phyloP scores from a whole-genome alignment of 2,888 invertebrate species.

The Falcaria lacertinaria region DNA sequence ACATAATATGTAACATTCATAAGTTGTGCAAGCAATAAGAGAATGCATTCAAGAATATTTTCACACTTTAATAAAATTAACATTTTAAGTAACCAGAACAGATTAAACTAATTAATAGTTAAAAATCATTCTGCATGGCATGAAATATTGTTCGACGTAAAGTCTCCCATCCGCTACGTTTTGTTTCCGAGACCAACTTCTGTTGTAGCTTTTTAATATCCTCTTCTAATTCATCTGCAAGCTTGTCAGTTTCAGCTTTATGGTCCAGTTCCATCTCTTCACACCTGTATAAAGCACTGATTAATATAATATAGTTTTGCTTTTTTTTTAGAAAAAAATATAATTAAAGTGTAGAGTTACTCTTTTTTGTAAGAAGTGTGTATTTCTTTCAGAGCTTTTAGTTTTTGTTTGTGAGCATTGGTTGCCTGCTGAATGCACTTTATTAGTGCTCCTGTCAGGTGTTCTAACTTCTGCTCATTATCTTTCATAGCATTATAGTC shows the following conservation, averaged over 20 bases:
- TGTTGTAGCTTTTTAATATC: constrained; percentile 56
- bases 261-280: constrained; percentile 53
- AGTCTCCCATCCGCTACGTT: constrained; percentile 55
- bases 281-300: constrained; percentile 31
- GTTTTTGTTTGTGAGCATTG: constrained; percentile 50
- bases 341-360: constrained; percentile 28
- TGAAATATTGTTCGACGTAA: constrained; percentile 54
- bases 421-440: constrained; percentile 61
- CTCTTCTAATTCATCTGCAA: constrained; percentile 55
- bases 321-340: constrained; percentile 1
- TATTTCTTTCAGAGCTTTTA: constrained; percentile 52
- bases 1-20: too few species aligned
- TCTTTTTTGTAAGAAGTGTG: constrained; percentile 48
- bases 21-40: too few species aligned
- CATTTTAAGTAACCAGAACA: not conserved
- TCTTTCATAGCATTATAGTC: constrained; percentile 57
- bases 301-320: not conserved
- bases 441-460: constrained; percentile 46
- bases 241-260: constrained; percentile 43
- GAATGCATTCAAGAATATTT: too few species aligned
- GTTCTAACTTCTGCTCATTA: constrained; percentile 62
- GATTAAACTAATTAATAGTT: constrained; percentile 16
- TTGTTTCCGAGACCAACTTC: constrained; percentile 58
- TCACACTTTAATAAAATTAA: constrained; percentile 2
- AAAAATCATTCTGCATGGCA: constrained; percentile 62